Evolutionary conservation across 2,797 vertebrate genomes (phyloP).

Genomic region (Silurus aristotelis): DNA sequence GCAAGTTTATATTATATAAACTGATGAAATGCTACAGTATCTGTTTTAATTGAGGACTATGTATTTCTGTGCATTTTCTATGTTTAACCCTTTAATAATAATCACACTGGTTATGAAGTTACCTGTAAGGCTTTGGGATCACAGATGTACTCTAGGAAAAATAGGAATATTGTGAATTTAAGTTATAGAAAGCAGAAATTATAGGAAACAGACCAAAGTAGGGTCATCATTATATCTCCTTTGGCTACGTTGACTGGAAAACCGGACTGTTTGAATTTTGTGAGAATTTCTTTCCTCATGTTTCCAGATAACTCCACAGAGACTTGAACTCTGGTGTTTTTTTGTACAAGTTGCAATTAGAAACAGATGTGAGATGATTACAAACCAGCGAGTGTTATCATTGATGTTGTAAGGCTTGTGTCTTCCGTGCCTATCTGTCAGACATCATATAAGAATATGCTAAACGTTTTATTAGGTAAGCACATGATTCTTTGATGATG

Average conservation of each 20-base stretch:
- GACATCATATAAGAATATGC: background rate
- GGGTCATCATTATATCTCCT: slow-evolving; percentile 39
- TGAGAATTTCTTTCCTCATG: slow-evolving; percentile 56
- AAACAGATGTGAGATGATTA: slow-evolving; percentile 79
- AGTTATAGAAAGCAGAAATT: slow-evolving; percentile 25
- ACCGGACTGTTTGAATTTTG: slow-evolving; percentile 65
- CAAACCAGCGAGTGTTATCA: slow-evolving; percentile 70
- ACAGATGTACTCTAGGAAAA: background rate
- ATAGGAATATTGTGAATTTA: slow-evolving; percentile 8
- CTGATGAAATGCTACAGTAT: background rate
- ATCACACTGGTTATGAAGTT: background rate
- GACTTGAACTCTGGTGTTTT: slow-evolving; percentile 74
- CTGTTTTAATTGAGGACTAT: background rate
- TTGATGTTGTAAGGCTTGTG: slow-evolving; percentile 59
- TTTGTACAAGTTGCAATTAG: slow-evolving; percentile 73
- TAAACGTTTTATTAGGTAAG: no score
- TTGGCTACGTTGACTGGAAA: slow-evolving; percentile 63
- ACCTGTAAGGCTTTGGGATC: background rate
- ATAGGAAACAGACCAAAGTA: slow-evolving; percentile 3
- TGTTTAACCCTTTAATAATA: background rate
- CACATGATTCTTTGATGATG: background rate
- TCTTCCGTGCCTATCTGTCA: slow-evolving; percentile 34
- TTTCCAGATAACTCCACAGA: slow-evolving; percentile 52
- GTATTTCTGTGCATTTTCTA: background rate
- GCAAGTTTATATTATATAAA: no score